phyloP scores from a whole-genome alignment of 2,113 vertebrate genomes.

The Rallus limicola region DNA sequence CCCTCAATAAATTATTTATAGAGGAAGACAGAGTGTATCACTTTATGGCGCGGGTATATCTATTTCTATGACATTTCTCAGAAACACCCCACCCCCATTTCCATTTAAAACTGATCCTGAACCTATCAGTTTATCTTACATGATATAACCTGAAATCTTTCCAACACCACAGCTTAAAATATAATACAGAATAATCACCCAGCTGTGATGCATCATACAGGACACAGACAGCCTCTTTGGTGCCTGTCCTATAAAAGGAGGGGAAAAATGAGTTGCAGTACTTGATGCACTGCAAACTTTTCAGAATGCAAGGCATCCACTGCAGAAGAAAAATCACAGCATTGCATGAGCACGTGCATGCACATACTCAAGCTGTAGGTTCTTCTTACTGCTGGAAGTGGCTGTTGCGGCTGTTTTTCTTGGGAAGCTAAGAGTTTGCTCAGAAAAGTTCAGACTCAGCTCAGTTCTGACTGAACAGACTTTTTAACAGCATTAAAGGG shows the following conservation, averaged over 20 bases:
- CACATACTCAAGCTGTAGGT: neutral
- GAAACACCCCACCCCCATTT: neutral
- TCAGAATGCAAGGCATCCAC: neutral
- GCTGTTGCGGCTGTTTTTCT: neutral
- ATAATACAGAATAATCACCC: constrained; percentile 37
- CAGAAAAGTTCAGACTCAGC: neutral
- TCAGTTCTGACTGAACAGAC: neutral
- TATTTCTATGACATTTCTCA: neutral
- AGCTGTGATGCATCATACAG: neutral
- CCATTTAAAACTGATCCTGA: neutral
- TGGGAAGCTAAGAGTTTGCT: neutral
- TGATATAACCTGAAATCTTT: constrained; percentile 29
- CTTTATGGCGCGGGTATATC: neutral
- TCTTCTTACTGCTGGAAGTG: neutral
- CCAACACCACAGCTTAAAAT: constrained; percentile 39
- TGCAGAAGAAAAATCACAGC: neutral
- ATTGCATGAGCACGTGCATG: accelerated
- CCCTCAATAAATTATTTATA: neutral
- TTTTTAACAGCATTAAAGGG: neutral
- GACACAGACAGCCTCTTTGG: neutral
- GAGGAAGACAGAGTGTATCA: neutral
- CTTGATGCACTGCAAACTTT: neutral
- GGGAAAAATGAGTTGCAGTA: neutral
- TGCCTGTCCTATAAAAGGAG: neutral
- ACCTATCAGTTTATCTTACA: neutral